phyloP scores from a whole-genome alignment of 1,140 invertebrate species.

The Papilio xuthus region DNA sequence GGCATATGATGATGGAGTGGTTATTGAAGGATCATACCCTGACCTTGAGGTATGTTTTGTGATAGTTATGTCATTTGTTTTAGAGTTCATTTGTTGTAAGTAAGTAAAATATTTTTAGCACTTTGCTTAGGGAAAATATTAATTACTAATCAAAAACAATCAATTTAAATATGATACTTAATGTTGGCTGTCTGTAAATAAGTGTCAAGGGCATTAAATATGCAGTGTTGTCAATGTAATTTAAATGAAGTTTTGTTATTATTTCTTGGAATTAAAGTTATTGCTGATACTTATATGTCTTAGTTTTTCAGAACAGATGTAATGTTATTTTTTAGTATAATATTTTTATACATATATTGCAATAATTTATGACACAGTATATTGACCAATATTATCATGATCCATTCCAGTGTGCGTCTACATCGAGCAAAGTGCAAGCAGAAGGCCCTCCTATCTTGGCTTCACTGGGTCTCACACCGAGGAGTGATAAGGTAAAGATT shows the following conservation, averaged over 20 bases:
- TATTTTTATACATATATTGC: background rate
- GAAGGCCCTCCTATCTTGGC: slow-evolving; percentile 81
- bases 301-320: background rate
- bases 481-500: slow-evolving; percentile 81
- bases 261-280: background rate
- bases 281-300: background rate
- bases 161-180: slow-evolving; percentile 31
- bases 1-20: slow-evolving; percentile 78
- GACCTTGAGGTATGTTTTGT: slow-evolving; percentile 67
- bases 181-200: slow-evolving; percentile 44
- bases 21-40: slow-evolving; percentile 78
- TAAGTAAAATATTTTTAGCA: background rate
- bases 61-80: slow-evolving; percentile 12
- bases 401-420: slow-evolving; percentile 65
- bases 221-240: slow-evolving; percentile 42
- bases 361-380: background rate
- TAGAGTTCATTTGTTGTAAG: slow-evolving; percentile 4
- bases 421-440: slow-evolving; percentile 69
- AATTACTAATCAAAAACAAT: slow-evolving; percentile 28
- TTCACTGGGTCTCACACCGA: slow-evolving; percentile 78
- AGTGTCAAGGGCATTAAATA: slow-evolving; percentile 70
- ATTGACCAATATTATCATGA: background rate
- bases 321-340: background rate
- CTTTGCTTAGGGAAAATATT: slow-evolving; percentile 11
- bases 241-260: slow-evolving; percentile 5